Evolutionary conservation across 1,140 invertebrate genomes (phyloP).

Genomic region (Bombus sibiricus): DNA sequence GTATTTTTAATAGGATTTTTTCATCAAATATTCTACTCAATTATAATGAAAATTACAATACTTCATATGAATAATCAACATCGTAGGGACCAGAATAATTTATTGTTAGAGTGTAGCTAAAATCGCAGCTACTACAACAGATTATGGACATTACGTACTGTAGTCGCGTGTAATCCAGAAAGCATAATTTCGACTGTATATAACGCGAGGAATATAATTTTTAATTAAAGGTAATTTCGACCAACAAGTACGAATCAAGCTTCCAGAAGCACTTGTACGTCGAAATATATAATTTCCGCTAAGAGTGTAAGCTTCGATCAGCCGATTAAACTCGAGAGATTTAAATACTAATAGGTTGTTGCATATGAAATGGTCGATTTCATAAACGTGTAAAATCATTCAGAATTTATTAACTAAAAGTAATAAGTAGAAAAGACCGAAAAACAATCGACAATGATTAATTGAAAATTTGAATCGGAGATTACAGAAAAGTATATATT

Average conservation of each 20-base stretch:
- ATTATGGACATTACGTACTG: no score
- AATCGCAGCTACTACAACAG: neutral
- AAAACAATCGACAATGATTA: no score
- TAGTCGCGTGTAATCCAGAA: neutral
- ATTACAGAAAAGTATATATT: no score
- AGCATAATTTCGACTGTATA: neutral
- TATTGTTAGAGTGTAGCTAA: neutral
- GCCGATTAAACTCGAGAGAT: neutral
- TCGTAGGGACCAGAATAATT: neutral
- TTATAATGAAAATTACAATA: neutral
- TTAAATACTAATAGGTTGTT: neutral
- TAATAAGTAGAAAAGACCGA: no score
- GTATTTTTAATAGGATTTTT: neutral
- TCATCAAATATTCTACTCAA: neutral
- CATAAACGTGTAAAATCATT: no score
- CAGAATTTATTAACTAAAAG: no score
- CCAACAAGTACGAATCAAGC: neutral
- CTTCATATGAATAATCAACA: neutral
- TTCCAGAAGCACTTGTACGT: neutral
- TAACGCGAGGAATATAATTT: neutral
- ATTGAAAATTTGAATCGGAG: no score
- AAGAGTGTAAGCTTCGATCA: neutral
- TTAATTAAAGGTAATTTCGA: neutral
- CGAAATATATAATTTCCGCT: neutral
- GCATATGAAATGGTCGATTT: no score